Base-by-base conservation (phyloP, 2,113 vertebrate genomes). In the Bubo scandiacus region DNA sequence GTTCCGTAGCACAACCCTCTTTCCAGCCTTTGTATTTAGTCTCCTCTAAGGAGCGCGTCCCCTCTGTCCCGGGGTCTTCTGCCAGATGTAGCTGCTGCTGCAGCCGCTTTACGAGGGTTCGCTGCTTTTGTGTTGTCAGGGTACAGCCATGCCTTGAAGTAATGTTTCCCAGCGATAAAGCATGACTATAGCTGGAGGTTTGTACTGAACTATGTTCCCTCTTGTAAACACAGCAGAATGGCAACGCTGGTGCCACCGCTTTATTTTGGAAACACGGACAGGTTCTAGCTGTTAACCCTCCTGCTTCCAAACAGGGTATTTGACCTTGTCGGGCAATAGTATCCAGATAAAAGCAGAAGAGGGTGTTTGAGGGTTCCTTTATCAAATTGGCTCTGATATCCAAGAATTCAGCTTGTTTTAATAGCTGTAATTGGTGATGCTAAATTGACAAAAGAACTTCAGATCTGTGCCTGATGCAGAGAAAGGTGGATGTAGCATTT, bases 261-360 rank as follows among this genome's bases (percentile, higher is more conserved):
- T 65, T 95, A 55, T 94, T 95, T 89, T 95, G 94, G 94, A 94
- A 97, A 94, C 81, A 91, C 8, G 3, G 54, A 9, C 22, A 12
- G 75, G 78, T 94, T 87, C 9, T 75, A 20, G 45, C 49, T 80
- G 22, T 94, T 95, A 95, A 89, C 84, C 12, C 54, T 70, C 15
- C 49, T 1, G 30, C 51, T 80, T 49, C 84, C 89, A 27, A 12
- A 7, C 5, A 11, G 36, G 36, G 21, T 5, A 38, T 62, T 54
- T 96, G 96, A 91, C 87, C 89, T 96, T 95, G 78, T 38, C 29
- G 86, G 51, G 59, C 74, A 17, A 1, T 10, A 11, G 13, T 10
- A 3, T 15, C 9, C 43, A 29, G n/a, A 30, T 32, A 9, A 45
- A 72, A 79, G 52, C n/a, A 32, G 61, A 25, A 40, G 18, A 32